Evolutionary conservation across 2,797 vertebrate genomes (phyloP).

Genomic region (Phaenicophaeus curvirostris): DNA sequence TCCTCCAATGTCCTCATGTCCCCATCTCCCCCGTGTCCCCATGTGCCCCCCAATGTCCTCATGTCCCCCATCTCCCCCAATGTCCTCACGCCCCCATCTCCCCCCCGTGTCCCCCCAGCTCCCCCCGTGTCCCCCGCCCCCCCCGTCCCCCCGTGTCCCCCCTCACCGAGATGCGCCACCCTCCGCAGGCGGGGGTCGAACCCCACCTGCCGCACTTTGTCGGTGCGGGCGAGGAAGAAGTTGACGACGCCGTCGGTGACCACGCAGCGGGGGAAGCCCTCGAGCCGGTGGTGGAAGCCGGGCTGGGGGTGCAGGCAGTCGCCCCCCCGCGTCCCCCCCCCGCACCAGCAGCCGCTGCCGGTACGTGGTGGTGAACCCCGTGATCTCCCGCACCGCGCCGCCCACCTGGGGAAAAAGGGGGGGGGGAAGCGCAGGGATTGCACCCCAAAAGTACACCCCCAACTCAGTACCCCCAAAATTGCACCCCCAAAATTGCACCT

Average conservation of each 20-base stretch:
- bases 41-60: too few species aligned
- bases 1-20: too few species aligned
- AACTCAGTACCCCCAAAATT: too few species aligned
- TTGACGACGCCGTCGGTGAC: slow-evolving; percentile 91
- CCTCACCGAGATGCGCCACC: slow-evolving; percentile 84
- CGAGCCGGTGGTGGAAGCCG: slow-evolving; percentile 84
- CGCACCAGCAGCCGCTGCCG: slow-evolving; percentile 86
- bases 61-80: too few species aligned
- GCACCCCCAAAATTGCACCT: too few species aligned
- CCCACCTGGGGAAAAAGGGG: too few species aligned
- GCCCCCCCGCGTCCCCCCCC: slow-evolving; percentile 81
- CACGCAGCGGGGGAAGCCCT: slow-evolving; percentile 87
- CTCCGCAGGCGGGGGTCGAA: slow-evolving; percentile 87
- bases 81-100: too few species aligned
- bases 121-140: too few species aligned
- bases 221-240: slow-evolving; percentile 89
- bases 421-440: too few species aligned
- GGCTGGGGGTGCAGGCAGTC: slow-evolving; percentile 84
- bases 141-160: background rate
- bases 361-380: slow-evolving; percentile 85
- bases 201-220: slow-evolving; percentile 85
- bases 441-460: too few species aligned
- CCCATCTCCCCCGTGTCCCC: too few species aligned
- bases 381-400: slow-evolving; percentile 90
- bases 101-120: too few species aligned